Evolutionary conservation across 2,797 vertebrate species (phyloP).

Genomic region (Orientallactaga sibirica): DNA sequence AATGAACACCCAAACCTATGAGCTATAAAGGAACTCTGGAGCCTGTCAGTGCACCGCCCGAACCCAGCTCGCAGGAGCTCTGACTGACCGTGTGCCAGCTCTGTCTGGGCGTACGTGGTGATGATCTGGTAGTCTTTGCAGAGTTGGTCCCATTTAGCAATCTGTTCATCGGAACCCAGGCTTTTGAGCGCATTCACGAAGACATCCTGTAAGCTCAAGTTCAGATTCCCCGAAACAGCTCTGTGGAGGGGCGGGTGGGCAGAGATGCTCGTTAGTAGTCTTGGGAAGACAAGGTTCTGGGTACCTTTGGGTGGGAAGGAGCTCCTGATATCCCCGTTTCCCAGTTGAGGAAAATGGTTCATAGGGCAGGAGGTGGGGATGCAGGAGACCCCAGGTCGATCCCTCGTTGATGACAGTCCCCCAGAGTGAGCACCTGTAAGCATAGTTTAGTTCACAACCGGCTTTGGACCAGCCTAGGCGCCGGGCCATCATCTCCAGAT

Average conservation of each 20-base stretch:
- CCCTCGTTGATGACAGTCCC: not conserved
- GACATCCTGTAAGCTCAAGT: conserved; percentile 71
- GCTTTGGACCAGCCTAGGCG: conserved; percentile 85
- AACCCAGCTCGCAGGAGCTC: rapidly evolving
- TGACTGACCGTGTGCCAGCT: conserved; percentile 89
- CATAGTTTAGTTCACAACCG: conserved; percentile 78
- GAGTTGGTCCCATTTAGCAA: conserved; percentile 87
- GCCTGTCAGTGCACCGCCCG: rapidly evolving
- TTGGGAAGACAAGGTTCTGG: not conserved
- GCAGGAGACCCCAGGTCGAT: not conserved
- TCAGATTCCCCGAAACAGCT: conserved; percentile 75
- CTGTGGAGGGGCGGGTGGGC: conserved; percentile 73
- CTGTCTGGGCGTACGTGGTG: conserved; percentile 89
- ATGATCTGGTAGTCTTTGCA: conserved; percentile 82
- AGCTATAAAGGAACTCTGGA: not conserved
- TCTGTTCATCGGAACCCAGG: conserved; percentile 88
- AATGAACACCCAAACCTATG: not conserved
- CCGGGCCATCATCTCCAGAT: conserved; percentile 78
- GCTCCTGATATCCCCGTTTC: not conserved
- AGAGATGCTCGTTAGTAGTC: conserved; percentile 14
- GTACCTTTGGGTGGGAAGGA: conserved; percentile 18
- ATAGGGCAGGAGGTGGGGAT: not conserved
- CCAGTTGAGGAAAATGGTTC: not conserved
- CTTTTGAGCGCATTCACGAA: conserved; percentile 83
- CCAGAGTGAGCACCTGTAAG: conserved; percentile 82